Base-by-base conservation (phyloP, 2,797 vertebrate species). In the Melanitta fusca region DNA sequence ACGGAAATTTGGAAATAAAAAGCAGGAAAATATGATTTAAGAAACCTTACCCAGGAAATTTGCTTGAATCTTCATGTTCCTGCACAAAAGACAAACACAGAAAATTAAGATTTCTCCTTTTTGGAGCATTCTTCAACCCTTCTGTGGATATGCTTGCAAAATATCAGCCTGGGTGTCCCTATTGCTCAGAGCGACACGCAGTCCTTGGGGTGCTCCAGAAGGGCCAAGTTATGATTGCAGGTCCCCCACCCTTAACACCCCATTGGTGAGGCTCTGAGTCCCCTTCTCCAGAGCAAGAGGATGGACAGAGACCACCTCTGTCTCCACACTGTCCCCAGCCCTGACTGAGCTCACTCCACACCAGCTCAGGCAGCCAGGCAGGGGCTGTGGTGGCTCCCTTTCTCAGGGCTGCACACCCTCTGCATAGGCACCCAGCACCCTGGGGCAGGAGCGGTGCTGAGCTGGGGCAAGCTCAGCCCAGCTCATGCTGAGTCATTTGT, bases 61-160 rank as follows among this genome's bases (percentile, higher is more conserved):
- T 98, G 96, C 24, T 96, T 6, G 72, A 21, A 20, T 99, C 98
- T n/a, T 98, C 98, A 1, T 98, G 51, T 7, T 99, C 99, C 99
- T 99, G 94, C 39, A 4, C 96, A 74, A 45, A 30, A 85, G 71
- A 97, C 45, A 82, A 95, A 91, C 3, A 11, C 2, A 34, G 41
- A 28, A 18, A 64, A 4, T 91, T 89, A 88, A 72, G 20, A 56
- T 10, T 51, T 32, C 61, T 65, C 43, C 25, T 3, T 70, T 22
- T 13, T 4, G 3, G 6, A 45, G 49, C 12, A 2, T 10, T 4
- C 43, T 18, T 10, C 27, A 8, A 38, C 5, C 5, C 22, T 32
- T 7, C n/a, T 1, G 1, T 1, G 34, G 34, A 30, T 30, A 4
- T 1, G 8, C 7, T 39, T 7, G 77, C 30, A 16, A 24, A 56